phyloP scores from a whole-genome alignment of 2,888 invertebrate species.

The Phyto melanocephala region DNA sequence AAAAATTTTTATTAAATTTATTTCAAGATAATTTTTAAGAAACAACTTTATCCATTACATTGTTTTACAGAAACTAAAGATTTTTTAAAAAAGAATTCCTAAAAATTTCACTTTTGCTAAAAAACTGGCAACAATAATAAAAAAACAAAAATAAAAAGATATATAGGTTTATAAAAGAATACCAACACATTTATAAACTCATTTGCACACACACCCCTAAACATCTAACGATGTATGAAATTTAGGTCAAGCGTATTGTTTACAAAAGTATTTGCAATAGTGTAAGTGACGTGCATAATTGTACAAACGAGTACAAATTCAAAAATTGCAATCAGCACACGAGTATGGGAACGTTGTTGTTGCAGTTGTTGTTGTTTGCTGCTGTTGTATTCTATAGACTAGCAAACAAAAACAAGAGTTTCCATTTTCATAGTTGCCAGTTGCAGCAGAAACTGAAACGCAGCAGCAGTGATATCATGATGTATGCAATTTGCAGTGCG shows the following conservation, averaged over 20 bases:
- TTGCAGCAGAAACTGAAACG: background rate
- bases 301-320: conserved; percentile 22
- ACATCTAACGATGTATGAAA: conserved; percentile 63
- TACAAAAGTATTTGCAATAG: conserved; percentile 74
- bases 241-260: conserved; percentile 79
- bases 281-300: conserved; percentile 56
- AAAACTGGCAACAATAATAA: conserved; percentile 33
- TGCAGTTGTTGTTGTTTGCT: background rate
- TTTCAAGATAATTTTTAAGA: too few species aligned
- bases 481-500: conserved; percentile 11
- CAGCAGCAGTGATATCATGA: conserved; percentile 18
- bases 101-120: background rate
- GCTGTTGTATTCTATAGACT: background rate
- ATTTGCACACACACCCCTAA: conserved; percentile 30
- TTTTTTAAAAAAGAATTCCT: background rate
- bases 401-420: background rate
- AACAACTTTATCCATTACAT: too few species aligned
- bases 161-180: background rate
- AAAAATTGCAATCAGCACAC: conserved; percentile 26
- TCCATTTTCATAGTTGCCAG: conserved; percentile 7
- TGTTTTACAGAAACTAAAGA: too few species aligned
- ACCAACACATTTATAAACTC: conserved; percentile 24
- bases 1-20: too few species aligned
- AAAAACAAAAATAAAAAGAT: conserved; percentile 9
- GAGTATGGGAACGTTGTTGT: background rate